Base-by-base conservation (phyloP, 2,888 invertebrate genomes). In the Apodemia zela region DNA sequence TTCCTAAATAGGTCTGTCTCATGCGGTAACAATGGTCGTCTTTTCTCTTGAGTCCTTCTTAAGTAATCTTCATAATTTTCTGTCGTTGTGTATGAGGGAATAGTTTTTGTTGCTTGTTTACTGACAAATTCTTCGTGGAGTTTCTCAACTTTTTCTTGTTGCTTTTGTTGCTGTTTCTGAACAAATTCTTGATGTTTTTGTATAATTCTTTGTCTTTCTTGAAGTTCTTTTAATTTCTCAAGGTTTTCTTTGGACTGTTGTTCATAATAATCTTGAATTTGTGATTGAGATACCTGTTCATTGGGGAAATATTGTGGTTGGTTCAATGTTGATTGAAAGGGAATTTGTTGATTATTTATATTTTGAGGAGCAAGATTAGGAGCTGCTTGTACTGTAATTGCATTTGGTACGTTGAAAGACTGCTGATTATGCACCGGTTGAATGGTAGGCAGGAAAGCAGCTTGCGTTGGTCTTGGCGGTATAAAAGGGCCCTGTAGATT, bases 161-260 rank as follows among this genome's bases (percentile, higher is more conserved):
- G 95, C 71, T 95, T 95, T 71, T 96, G 94, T 72, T 96, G 96
- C 73, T 96, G 96, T 74, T 95, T 96, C 73, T 96, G 96, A 5
- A 95, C 93, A 71, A 96, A 94, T 70, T 96, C 94, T 72, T 96
- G 96, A 70, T 95, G 95, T 74, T 95, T 95, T 71, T 95, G 95
- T 66, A 95, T 95, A 5, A 95, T 93, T 68, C 94, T 93, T 72
- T 95, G 95, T 70, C 95, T 93, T 69, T 96, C 95, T 71, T 94
- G 93, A 59, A 95, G 93, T 71, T 96, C 95, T 70, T 94, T 94
- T 1, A 95, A 78, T 65, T 93, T 89, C 74, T 94, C 94, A 60
- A 92, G 76, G 69, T 92, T 92, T 68, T 95, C 92, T 73, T 95
- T 93, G n/a, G 93, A 91, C 71, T 94, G 93, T 67, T 93, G 93